Percentiles rank a stretch among this genome's conserved stretches.
These are phyloP conservation scores for Eupsilia transversa DNA, from an alignment of 2,888 invertebrate species.

Conservation along the genomic window DNA sequence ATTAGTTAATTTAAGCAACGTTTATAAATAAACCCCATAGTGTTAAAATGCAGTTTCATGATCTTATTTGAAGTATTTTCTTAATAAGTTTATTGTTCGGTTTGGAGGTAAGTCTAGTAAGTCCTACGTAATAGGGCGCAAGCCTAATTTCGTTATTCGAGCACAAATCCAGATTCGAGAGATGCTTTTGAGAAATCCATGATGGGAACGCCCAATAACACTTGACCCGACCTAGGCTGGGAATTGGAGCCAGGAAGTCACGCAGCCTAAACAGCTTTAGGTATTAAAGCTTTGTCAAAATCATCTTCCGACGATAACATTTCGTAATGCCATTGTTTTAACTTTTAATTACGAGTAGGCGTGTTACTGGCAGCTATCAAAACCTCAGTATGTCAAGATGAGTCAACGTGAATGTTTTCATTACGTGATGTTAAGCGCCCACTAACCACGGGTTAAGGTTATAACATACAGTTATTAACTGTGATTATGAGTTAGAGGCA, in stretches of 20 bases:
- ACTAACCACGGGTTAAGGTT: slow-evolving; percentile 50
- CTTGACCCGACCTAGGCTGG: background rate
- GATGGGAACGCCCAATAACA: background rate
- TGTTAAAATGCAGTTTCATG: too few species aligned
- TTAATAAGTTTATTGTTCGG: too few species aligned
- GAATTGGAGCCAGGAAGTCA: background rate
- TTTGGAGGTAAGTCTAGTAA: too few species aligned
- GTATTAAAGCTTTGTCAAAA: background rate
- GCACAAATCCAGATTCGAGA: background rate
- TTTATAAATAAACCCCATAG: too few species aligned
- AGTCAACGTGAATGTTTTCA: slow-evolving; percentile 52
- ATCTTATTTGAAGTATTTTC: too few species aligned
- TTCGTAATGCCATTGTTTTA: slow-evolving; percentile 45
- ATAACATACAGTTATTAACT: slow-evolving; percentile 21
- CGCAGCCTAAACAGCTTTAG: background rate
- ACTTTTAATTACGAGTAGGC: slow-evolving; percentile 41
- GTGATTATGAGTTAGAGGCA: background rate
- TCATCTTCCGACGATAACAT: slow-evolving; percentile 21
- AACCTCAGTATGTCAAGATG: slow-evolving; percentile 44
- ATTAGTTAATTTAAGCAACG: too few species aligned
- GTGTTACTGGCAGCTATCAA: slow-evolving; percentile 17
- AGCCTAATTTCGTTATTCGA: background rate
- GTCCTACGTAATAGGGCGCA: background rate
- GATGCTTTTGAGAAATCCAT: background rate
- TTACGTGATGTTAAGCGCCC: slow-evolving; percentile 64